Conservation (phyloP, 1,140 invertebrate species). For the Acromyrmex charruanus region DNA sequence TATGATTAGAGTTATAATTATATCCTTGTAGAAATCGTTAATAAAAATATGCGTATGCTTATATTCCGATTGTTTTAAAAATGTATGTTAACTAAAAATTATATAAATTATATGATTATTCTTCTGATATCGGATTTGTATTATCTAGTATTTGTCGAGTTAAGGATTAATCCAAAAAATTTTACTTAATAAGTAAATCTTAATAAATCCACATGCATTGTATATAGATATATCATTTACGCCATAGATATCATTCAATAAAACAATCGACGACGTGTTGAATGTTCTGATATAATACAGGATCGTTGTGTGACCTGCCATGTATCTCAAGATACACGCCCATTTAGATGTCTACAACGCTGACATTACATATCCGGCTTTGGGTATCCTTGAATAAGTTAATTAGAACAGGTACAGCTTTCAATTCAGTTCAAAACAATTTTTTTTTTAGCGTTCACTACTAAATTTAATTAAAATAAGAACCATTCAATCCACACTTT, state of each 20-base stretch:
- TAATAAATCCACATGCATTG: background rate
- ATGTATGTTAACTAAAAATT: background rate
- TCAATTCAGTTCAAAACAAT: conserved; percentile 79
- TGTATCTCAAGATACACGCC: conserved; percentile 73
- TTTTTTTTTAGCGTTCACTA: conserved; percentile 63
- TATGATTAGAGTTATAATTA: background rate
- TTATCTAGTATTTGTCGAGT: background rate
- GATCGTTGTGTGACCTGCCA: conserved; percentile 63
- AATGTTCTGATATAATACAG: conserved; percentile 31
- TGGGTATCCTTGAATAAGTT: conserved; percentile 83
- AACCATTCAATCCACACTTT: conserved; percentile 80
- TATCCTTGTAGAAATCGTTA: background rate
- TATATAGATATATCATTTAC: no score
- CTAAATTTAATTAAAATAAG: conserved; percentile 84
- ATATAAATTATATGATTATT: background rate
- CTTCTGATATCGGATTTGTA: background rate
- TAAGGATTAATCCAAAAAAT: background rate
- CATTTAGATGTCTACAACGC: conserved; percentile 75
- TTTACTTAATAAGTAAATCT: conserved; percentile 6
- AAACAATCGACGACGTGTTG: conserved; percentile 38
- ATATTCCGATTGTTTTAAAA: no score
- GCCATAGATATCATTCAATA: conserved; percentile 63
- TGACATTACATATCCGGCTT: conserved; percentile 84
- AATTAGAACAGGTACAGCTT: conserved; percentile 84
- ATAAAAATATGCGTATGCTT: background rate